phyloP scores from a whole-genome alignment of 2,888 invertebrate genomes.

The Limnephilus auricula region DNA sequence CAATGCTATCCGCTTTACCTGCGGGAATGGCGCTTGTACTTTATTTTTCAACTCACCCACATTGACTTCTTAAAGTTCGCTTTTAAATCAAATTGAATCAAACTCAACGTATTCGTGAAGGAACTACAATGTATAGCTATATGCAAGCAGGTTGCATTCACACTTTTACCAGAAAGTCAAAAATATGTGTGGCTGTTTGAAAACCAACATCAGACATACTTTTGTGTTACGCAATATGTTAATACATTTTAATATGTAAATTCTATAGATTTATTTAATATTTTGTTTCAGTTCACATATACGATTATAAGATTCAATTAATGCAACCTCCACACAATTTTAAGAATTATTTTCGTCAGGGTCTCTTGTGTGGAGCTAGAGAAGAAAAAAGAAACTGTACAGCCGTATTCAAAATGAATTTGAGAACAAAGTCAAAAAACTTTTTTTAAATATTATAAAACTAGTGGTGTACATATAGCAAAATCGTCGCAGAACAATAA shows the following conservation, averaged over 20 bases:
- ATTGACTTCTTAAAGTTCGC: neutral
- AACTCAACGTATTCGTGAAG: neutral
- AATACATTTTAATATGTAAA: no score
- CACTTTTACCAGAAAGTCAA: neutral
- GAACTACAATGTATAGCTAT: neutral
- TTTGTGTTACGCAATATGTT: no score
- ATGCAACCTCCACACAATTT: no score
- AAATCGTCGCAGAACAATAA: no score
- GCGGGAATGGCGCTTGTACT: neutral
- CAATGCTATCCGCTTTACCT: conserved; percentile 31
- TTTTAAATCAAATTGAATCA: conserved; percentile 15
- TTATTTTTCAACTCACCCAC: neutral
- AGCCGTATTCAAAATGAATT: no score
- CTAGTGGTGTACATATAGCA: no score
- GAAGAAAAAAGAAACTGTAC: no score
- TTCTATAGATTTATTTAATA: neutral
- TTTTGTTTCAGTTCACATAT: neutral
- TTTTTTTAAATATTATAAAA: no score
- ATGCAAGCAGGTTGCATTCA: neutral
- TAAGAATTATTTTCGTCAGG: no score
- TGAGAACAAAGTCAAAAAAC: no score
- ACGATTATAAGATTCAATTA: neutral
- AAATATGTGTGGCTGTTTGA: neutral
- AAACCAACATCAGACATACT: neutral
- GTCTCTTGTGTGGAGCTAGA: no score